Evolutionary conservation across 2,888 invertebrate species (phyloP), one percentile per base, ranked within the genome.

Genomic region (Morpho deidamia): DNA sequence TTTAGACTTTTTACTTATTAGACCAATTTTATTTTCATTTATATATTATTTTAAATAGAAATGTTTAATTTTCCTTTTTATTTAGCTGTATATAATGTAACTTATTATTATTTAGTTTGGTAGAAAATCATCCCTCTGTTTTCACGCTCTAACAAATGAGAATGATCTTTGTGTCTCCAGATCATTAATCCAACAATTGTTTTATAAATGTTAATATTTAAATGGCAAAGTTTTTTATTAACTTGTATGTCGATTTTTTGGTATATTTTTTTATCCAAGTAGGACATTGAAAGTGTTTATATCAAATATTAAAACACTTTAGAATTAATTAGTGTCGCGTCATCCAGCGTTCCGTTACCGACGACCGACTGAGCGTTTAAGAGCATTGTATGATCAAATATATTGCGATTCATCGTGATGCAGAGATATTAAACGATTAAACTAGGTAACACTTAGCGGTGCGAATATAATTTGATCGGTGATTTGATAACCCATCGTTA

Each of bases 291-390:
- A 57, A 59, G 56, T 59, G 56, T 55, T 56, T 46, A 44, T 56
- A 44, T 44, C 46, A 51, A 55, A 59, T 58, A 51, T 58, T 55
- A 47, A 53, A 58, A 66, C 61, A 65, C 64, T 42, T 42, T 11
- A 42, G 35, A 34, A 60, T 67, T 65, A 67, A 71, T 67, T 65
- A 64, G 59, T 64, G 64, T 72, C 73, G 67, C 72, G 66, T 75
- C 76, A 72, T 71, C 66, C 65, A 62, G 58, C 67, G 59, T 65
- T 70, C 79, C 74, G 77, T 80, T 81, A 83, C 70, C 70, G 63
- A 64, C 68, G 67, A 72, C 73, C 67, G 71, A 76, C 74, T 69
- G 70, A 76, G 68, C 69, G 71, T 75, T 81, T 73, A 76, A 70
- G 67, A 71, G 70, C 56, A 65, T 75, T 67, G 65, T 78, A 76